A percentile compares a stretch with the other conserved stretches of the same genome.
phyloP scores from a whole-genome alignment of 35 echinoderm and acorn worm species.

The Apostichopus californicus region DNA sequence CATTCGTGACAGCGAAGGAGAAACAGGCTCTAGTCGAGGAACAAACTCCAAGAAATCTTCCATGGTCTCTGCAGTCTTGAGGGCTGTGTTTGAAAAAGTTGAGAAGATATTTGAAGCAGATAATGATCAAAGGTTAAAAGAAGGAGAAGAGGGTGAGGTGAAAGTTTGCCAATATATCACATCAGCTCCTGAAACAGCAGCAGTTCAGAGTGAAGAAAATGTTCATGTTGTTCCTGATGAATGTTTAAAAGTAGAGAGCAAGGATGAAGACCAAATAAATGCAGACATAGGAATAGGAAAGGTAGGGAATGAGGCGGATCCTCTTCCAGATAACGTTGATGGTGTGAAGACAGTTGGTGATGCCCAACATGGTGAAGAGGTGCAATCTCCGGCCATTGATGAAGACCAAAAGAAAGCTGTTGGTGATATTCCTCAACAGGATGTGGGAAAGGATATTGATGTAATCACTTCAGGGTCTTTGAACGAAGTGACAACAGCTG shows the following conservation, averaged over 20 bases:
- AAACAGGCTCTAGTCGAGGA: background rate
- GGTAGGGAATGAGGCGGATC: background rate
- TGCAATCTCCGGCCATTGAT: no score
- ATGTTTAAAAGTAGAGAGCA: slow-evolving; percentile 7
- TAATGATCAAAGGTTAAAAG: background rate
- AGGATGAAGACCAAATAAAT: background rate
- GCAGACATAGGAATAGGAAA: background rate
- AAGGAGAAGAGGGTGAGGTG: background rate
- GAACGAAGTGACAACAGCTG: no score
- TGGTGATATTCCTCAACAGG: no score
- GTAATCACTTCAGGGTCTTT: no score
- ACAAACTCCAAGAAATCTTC: background rate
- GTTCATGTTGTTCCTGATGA: background rate
- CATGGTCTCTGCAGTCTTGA: background rate
- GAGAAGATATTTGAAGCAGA: slow-evolving; percentile 1
- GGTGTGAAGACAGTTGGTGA: no score
- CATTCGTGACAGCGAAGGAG: background rate
- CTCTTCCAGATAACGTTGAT: background rate
- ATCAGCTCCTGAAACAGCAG: background rate
- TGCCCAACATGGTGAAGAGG: no score
- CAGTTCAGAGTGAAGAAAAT: no score
- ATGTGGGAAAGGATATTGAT: no score
- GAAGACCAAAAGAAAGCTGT: no score
- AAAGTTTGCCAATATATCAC: background rate
- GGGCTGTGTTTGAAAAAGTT: background rate